A percentile compares a stretch with the other conserved stretches of the same genome.
Evolutionary conservation across 2,797 vertebrate species (phyloP).

Genomic region (Micromesistius poutassou): DNA sequence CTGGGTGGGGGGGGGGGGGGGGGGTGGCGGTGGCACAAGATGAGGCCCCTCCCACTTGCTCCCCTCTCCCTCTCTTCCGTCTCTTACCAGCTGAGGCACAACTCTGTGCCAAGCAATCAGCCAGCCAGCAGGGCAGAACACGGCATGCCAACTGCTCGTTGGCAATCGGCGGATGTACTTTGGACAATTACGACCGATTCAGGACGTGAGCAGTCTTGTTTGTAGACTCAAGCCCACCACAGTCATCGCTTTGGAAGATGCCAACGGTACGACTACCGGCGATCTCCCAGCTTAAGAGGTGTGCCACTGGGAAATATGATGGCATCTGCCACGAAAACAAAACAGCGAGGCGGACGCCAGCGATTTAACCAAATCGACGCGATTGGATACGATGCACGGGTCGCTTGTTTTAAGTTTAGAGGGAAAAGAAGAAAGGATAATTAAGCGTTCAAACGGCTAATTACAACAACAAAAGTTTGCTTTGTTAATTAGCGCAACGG

Average conservation of each 20-base stretch:
- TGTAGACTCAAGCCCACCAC: slow-evolving; percentile 43
- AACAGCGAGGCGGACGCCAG: slow-evolving; percentile 44
- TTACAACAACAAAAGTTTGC: slow-evolving; percentile 67
- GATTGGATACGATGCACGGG: slow-evolving; percentile 45
- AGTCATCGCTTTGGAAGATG: slow-evolving; percentile 49
- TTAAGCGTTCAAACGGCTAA: slow-evolving; percentile 61
- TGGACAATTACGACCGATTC: slow-evolving; percentile 40
- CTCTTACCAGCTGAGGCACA: slow-evolving; percentile 59
- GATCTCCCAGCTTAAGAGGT: slow-evolving; percentile 42
- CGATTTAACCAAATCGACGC: slow-evolving; percentile 43
- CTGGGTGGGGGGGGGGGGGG: slow-evolving; percentile 21
- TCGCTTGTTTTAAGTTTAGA: slow-evolving; percentile 62
- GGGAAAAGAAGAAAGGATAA: slow-evolving; percentile 59
- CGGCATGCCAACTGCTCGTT: slow-evolving; percentile 69
- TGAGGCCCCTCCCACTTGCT: slow-evolving; percentile 51
- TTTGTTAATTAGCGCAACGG: slow-evolving; percentile 64
- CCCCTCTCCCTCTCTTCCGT: slow-evolving; percentile 52
- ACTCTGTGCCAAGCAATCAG: slow-evolving; percentile 72
- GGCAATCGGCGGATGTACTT: slow-evolving; percentile 54
- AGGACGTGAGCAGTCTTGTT: slow-evolving; percentile 31
- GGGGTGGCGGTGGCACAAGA: slow-evolving; percentile 56
- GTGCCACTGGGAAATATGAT: slow-evolving; percentile 77
- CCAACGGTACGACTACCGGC: slow-evolving; percentile 48
- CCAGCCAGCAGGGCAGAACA: slow-evolving; percentile 75
- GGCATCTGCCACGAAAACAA: slow-evolving; percentile 84